Evolutionary conservation across 2,113 vertebrate species (phyloP), one percentile per base, ranked within the genome.

Genomic region (Progne subis): DNA sequence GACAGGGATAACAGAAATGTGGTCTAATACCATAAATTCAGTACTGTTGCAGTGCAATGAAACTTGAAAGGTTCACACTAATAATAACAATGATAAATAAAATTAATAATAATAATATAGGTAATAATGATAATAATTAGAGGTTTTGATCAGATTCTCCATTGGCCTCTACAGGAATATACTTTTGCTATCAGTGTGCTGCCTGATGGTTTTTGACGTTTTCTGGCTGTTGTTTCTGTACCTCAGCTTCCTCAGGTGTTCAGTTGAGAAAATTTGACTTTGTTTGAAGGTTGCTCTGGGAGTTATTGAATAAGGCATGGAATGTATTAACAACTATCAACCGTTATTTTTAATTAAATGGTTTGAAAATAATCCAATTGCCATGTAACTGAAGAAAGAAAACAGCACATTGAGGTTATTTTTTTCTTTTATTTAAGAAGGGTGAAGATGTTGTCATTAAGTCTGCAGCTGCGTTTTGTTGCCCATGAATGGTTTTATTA

Each of bases 301-400:
- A 92, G 23, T 31, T 85, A 32, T 79, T 79, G 65, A 57, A 31
- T 65, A 72, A 91, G 46, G 8, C 39, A 41, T 28, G 18, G 10
- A 24, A 46, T 80, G 34, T 56, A 25, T 46, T 46, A 60, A 31
- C 18, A 89, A 17, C 14, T 28, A 53, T 31, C 18, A 79, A 20
- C 9, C 6, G 6, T 47, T 82, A 65, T 59, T 77, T 95, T 71
- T 78, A 86, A 88, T 83, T 70, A 93, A 92, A 67, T 82, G 12
- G 13, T n/a, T 84, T 93, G 82, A 90, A 83, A 91, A 82, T 61
- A 89, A 89, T 78, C 89, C 78, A 91, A 12, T 84, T 92, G 18
- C 28, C 1, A 1, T 29, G 49, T 44, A 86, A 78, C 12, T 78
- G 34, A 71, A 75, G 56, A 83, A 74, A 83, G 29, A 82, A 81